Percentiles rank a stretch among this genome's conserved stretches.
Conservation (phyloP, 2,888 invertebrate genomes). For the Siphlonurus alternatus region DNA sequence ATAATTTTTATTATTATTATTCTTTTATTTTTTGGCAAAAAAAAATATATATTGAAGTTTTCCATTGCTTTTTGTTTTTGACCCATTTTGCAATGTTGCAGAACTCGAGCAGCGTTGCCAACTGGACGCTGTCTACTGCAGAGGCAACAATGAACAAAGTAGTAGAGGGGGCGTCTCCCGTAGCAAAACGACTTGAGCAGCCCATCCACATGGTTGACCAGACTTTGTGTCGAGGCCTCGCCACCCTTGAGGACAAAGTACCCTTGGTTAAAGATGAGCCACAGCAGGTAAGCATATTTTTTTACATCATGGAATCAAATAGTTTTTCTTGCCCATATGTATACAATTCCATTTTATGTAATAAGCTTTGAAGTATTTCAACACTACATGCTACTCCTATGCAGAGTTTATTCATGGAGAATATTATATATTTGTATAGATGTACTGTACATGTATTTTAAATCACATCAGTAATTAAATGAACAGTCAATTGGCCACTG, state of each 20-base stretch:
- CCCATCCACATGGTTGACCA: slow-evolving; percentile 44
- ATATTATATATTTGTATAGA: too few relatives aligned
- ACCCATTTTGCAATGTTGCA: slow-evolving; percentile 7
- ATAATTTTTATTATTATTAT: too few relatives aligned
- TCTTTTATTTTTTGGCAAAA: too few relatives aligned
- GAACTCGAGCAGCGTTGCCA: slow-evolving; percentile 43
- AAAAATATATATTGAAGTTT: too few relatives aligned
- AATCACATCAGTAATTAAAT: too few relatives aligned
- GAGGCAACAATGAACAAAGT: slow-evolving; percentile 28
- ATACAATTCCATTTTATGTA: not conserved
- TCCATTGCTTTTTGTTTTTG: too few relatives aligned
- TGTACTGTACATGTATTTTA: too few relatives aligned
- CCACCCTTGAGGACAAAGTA: slow-evolving; percentile 43
- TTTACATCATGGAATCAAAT: not conserved
- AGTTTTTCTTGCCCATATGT: not conserved
- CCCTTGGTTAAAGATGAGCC: slow-evolving; percentile 44
- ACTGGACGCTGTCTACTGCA: slow-evolving; percentile 50
- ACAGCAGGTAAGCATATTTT: slow-evolving; percentile 26
- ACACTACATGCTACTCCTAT: not conserved
- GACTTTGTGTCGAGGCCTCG: slow-evolving; percentile 44
- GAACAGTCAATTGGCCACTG: too few relatives aligned
- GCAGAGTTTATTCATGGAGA: not conserved
- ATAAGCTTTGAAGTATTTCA: not conserved
- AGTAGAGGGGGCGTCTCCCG: slow-evolving; percentile 30
- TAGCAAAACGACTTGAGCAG: slow-evolving; percentile 35